Percentiles rank a stretch among this genome's conserved stretches.
phyloP scores from a whole-genome alignment of 2,113 vertebrate species.

The Ondatra zibethicus region DNA sequence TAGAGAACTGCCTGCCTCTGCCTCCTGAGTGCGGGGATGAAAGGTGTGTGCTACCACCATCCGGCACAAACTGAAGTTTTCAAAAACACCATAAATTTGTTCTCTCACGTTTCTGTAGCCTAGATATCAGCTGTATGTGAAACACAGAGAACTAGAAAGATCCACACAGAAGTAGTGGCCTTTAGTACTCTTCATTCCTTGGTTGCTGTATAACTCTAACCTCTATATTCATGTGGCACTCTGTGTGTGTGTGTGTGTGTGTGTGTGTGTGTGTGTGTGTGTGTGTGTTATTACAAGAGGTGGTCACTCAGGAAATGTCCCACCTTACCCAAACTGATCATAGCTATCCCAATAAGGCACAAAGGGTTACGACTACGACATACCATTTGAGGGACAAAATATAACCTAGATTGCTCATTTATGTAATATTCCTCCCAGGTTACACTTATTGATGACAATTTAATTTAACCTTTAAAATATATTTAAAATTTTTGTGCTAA shows the following conservation, averaged over 20 bases:
- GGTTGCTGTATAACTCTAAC: background rate
- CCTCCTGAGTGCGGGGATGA: too few species aligned
- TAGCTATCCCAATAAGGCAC: background rate
- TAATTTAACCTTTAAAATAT: conserved; percentile 27
- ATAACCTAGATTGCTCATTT: background rate
- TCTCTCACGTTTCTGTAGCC: background rate
- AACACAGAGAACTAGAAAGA: background rate
- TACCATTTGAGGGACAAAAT: background rate
- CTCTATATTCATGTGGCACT: background rate
- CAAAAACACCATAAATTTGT: background rate
- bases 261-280: too few species aligned
- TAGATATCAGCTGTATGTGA: background rate
- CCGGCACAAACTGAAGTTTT: too few species aligned
- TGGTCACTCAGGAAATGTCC: background rate
- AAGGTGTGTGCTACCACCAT: too few species aligned
- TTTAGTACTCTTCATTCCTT: background rate
- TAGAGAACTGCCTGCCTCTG: too few species aligned
- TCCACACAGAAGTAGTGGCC: background rate
- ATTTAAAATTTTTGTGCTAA: background rate
- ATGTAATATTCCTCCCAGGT: background rate
- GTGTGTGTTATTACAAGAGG: background rate
- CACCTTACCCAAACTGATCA: background rate
- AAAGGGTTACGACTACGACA: background rate
- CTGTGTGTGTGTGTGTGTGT: too few species aligned
- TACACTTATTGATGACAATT: background rate